Conservation (phyloP, 2,888 invertebrate species). For the Zaprionus lineosus region DNA sequence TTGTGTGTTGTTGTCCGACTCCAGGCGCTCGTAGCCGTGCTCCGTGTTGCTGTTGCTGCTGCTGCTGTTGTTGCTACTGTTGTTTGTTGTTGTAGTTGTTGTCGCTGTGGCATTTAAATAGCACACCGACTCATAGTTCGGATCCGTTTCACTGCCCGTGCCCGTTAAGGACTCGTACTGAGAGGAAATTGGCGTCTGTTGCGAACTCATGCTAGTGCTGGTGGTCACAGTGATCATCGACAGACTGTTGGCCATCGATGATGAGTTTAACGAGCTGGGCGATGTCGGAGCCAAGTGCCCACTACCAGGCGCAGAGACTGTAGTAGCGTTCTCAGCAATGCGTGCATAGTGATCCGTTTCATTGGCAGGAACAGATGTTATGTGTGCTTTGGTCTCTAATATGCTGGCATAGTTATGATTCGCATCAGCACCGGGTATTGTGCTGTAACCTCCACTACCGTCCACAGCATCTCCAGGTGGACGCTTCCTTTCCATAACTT, state of each 20-base stretch:
- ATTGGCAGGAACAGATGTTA: conserved; percentile 3
- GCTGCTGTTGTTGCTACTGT: conserved; percentile 41
- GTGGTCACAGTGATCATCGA: conserved; percentile 74
- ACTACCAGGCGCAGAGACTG: conserved; percentile 19
- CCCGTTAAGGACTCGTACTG: conserved; percentile 91
- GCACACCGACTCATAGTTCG: conserved; percentile 92
- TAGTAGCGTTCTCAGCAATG: conserved; percentile 69
- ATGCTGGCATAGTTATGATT: conserved; percentile 82
- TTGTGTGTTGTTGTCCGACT: conserved; percentile 72
- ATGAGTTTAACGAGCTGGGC: conserved; percentile 72
- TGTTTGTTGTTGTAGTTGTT: conserved; percentile 26
- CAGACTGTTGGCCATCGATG: conserved; percentile 53
- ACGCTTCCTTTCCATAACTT: conserved; percentile 81
- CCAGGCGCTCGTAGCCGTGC: conserved; percentile 87
- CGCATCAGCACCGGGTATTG: conserved; percentile 78
- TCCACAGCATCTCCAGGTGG: conserved; percentile 58
- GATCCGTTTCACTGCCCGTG: conserved; percentile 90
- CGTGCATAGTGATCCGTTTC: conserved; percentile 79
- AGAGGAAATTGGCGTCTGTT: conserved; percentile 85
- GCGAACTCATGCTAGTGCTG: conserved; percentile 81
- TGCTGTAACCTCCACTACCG: conserved; percentile 80
- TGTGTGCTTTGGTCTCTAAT: conserved; percentile 72
- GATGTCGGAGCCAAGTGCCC: conserved; percentile 57
- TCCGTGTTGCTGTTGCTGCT: conserved; percentile 82
- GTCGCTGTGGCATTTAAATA: conserved; percentile 84